A percentile compares a stretch with the other conserved stretches of the same genome.
Conservation (phyloP, 2,888 invertebrate species). For the Neuroscelio doddi region DNA sequence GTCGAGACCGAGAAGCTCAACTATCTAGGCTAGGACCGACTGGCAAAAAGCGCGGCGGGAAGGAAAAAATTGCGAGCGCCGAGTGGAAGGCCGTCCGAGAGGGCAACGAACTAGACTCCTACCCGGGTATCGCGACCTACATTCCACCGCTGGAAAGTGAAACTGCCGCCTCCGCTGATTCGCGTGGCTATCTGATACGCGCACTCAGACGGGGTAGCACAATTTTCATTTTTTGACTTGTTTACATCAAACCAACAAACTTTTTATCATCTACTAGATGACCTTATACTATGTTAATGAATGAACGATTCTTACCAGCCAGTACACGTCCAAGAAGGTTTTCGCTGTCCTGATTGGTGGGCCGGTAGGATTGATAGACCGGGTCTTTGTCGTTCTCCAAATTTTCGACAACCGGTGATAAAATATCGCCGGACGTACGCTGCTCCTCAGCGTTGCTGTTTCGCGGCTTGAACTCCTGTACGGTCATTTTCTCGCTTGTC, state of each 20-base stretch:
- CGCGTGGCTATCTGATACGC: constrained; percentile 41
- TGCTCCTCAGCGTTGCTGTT: constrained; percentile 72
- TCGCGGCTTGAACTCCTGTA: constrained; percentile 75
- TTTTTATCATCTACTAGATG: too few species aligned
- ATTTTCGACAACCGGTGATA: constrained; percentile 58
- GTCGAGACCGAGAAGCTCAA: constrained; percentile 22
- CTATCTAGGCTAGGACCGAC: constrained; percentile 52
- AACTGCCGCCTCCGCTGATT: constrained; percentile 67
- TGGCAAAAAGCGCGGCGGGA: constrained; percentile 29
- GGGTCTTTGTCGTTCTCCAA: constrained; percentile 67
- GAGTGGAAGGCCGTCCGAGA: constrained; percentile 74
- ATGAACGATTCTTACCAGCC: constrained; percentile 72
- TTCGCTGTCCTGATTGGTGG: constrained; percentile 72
- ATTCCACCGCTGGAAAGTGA: constrained; percentile 72
- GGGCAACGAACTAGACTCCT: constrained; percentile 77
- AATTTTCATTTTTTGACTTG: background rate
- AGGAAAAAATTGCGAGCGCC: constrained; percentile 64
- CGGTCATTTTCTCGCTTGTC: constrained; percentile 70
- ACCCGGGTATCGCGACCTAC: constrained; percentile 72
- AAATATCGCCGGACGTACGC: constrained; percentile 64
- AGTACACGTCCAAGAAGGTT: constrained; percentile 75
- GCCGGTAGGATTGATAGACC: constrained; percentile 49
- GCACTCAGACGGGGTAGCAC: constrained; percentile 29
- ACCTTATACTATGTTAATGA: too few species aligned
- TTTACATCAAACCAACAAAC: too few species aligned